Evolutionary conservation across 2,113 vertebrate species (phyloP).

Genomic region (Ifrita kowaldi): DNA sequence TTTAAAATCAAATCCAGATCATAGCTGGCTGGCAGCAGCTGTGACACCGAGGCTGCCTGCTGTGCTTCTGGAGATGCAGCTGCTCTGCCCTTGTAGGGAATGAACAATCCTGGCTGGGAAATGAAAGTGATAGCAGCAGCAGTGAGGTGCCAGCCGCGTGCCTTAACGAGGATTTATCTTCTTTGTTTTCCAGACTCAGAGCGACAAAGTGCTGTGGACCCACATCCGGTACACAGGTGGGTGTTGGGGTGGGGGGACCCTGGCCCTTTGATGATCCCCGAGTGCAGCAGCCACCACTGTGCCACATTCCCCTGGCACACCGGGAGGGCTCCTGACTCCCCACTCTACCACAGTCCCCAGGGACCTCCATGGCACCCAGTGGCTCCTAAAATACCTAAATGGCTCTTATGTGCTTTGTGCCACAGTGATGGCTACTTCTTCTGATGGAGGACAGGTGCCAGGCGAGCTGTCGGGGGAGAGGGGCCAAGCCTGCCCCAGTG

Average conservation of each 20-base stretch:
- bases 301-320: background rate
- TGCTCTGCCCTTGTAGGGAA: background rate
- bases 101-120: background rate
- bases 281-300: background rate
- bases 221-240: conserved; percentile 9
- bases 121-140: background rate
- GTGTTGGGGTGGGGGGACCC: background rate
- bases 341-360: accelerated
- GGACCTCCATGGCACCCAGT: background rate
- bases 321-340: background rate
- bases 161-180: background rate
- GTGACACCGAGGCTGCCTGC: background rate
- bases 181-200: background rate
- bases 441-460: background rate
- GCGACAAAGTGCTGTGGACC: background rate
- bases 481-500: background rate
- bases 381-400: background rate
- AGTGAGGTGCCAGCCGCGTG: accelerated
- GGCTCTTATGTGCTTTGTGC: no score
- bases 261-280: accelerated
- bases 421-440: accelerated
- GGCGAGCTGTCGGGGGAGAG: background rate
- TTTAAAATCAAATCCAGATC: background rate
- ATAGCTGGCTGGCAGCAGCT: background rate
- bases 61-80: accelerated